Evolutionary conservation across 2,888 invertebrate species (phyloP), one percentile per base, ranked within the genome.

Genomic region (Isoperla grammatica): DNA sequence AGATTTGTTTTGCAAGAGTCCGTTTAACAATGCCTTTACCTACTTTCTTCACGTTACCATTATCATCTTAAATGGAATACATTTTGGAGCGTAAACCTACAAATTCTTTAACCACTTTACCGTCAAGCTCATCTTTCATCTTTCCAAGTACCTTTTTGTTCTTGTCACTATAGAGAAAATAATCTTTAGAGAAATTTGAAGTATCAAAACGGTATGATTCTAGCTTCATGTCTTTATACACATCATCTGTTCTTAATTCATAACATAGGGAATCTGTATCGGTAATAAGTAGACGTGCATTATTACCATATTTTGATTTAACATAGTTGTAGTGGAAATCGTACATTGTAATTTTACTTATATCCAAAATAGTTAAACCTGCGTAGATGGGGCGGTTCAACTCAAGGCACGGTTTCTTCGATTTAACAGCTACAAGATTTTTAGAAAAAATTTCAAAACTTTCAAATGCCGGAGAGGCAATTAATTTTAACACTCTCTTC

Each of bases 301-400:
- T 65, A 22, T 66, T 56, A 12, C 62, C 64, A 63, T 70, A 71
- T 61, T 65, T 67, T 35, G 23, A 35, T 59, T 68, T 71, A 46
- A 73, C 65, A 42, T 66, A 70, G 58, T 69, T 67, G 60, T 73
- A 74, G 61, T 71, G 68, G 60, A 73, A 74, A 45, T 72, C 69
- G 61, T 74, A 75, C 67, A 76, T 71, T 15, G 70, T 63, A 1
- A 61, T 59, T 68, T 76, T 76, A 0, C 69, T 71, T 29, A 76
- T 29, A 55, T 76, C 75, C 43, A 76, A 64, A 56, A 75, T 69
- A 9, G 63, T 39, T 60, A 74, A 69, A 11, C 74, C 74, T 1
- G 71, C 63, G 61, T 73, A 74, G 22, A 75, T 69, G 1, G 73
- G 74, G 67, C 72, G 72, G 65, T 73, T 68, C 42, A 71, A 70